phyloP scores from a whole-genome alignment of 2,113 vertebrate genomes.

The Tupaia chinensis region DNA sequence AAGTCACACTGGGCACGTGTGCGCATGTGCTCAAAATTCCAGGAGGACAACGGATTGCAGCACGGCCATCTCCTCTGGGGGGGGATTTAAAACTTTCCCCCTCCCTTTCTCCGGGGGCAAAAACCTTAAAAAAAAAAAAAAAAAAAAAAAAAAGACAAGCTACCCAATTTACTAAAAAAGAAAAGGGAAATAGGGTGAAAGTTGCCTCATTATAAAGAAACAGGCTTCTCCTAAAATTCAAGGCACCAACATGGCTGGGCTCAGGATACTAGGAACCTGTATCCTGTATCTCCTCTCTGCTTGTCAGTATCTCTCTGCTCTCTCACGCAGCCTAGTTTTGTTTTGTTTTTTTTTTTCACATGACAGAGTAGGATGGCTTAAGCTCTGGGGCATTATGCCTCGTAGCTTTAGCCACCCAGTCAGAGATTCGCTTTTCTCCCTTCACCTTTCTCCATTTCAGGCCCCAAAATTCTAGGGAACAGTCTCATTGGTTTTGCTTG shows the following conservation, averaged over 20 bases:
- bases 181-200: conserved; percentile 12
- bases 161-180: too few relatives aligned
- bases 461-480: not conserved
- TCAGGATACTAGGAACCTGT: not conserved
- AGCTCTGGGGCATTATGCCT: not conserved
- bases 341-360: not conserved
- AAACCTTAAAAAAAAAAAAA: too few relatives aligned
- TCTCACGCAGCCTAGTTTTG: not conserved
- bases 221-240: not conserved
- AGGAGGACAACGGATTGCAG: too few relatives aligned
- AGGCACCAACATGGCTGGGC: not conserved
- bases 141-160: too few relatives aligned
- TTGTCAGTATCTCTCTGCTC: not conserved
- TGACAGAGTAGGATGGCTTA: not conserved
- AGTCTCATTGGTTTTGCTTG: not conserved
- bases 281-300: not conserved
- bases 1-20: too few relatives aligned
- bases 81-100: too few relatives aligned
- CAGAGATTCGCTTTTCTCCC: not conserved
- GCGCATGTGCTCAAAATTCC: too few relatives aligned
- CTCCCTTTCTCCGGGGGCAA: too few relatives aligned
- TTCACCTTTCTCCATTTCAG: not conserved
- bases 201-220: not conserved
- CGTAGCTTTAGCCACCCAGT: not conserved
- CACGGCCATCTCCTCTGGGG: too few relatives aligned